These are phyloP conservation scores for Nycticebus coucang DNA, from an alignment of 2,113 vertebrate genomes.

Conservation along the genomic window DNA sequence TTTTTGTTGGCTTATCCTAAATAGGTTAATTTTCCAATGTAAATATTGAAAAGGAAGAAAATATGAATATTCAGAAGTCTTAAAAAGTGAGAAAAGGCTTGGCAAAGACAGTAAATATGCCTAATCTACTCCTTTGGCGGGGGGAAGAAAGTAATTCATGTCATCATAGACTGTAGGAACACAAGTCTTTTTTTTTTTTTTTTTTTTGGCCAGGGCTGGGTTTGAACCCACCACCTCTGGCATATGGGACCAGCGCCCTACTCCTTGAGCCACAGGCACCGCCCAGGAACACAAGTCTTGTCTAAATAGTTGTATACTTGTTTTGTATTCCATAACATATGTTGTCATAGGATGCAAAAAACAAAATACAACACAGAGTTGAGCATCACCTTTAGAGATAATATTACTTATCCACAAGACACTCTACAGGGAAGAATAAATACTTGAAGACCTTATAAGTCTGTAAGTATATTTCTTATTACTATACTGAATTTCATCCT, in stretches of 20 bases:
- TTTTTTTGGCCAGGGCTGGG: too few species aligned
- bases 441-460: not conserved
- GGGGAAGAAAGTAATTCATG: not conserved
- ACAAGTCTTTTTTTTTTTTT: too few species aligned
- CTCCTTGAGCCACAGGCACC: too few species aligned
- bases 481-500: not conserved
- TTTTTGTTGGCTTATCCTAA: not conserved
- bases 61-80: slow-evolving; percentile 28
- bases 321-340: not conserved
- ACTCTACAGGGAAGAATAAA: not conserved
- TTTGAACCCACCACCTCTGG: too few species aligned
- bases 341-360: not conserved
- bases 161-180: not conserved
- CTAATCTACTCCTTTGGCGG: not conserved
- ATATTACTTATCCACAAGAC: not conserved
- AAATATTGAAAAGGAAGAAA: not conserved
- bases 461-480: not conserved
- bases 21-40: slow-evolving; percentile 22
- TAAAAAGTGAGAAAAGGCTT: slow-evolving; percentile 38
- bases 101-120: slow-evolving; percentile 8
- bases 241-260: too few species aligned
- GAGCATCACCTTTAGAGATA: not conserved
- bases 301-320: not conserved
- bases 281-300: not conserved
- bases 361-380: not conserved